Evolutionary conservation across 2,888 invertebrate species (phyloP).

Genomic region (Himalopsyche kuldschensis): DNA sequence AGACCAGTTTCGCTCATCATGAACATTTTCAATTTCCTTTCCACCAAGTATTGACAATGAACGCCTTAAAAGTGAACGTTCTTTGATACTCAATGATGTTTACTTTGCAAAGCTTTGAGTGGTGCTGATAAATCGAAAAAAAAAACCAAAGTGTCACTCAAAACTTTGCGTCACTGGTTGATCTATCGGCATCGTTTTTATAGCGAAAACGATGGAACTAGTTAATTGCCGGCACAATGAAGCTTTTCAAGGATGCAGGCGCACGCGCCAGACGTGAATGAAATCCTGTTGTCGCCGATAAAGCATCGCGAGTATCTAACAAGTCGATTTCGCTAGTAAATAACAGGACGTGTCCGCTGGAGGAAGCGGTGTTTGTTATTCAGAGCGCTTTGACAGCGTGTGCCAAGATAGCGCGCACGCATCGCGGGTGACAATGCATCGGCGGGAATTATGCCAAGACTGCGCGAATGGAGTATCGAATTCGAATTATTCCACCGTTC

Average conservation of each 20-base stretch:
- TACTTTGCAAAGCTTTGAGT: no score
- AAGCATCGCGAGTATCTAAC: neutral
- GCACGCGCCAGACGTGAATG: neutral
- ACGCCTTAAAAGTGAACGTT: no score
- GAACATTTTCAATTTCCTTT: no score
- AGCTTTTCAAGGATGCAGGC: neutral
- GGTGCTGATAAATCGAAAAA: no score
- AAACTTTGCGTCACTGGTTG: no score
- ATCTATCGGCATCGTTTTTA: neutral
- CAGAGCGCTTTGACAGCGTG: neutral
- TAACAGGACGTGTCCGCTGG: neutral
- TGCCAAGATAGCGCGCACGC: neutral
- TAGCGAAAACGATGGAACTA: neutral
- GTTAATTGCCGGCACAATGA: neutral
- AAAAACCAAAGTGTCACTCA: no score
- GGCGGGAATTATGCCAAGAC: neutral
- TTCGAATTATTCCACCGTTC: no score
- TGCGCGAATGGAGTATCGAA: neutral
- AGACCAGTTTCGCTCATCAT: no score
- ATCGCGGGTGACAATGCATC: neutral
- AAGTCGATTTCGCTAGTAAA: conserved; percentile 1
- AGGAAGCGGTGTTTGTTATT: neutral
- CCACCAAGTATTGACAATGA: no score
- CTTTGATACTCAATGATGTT: no score
- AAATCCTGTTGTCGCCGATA: neutral